phyloP scores from a whole-genome alignment of 2,113 vertebrate species.

The Poicephalus gulielmi region DNA sequence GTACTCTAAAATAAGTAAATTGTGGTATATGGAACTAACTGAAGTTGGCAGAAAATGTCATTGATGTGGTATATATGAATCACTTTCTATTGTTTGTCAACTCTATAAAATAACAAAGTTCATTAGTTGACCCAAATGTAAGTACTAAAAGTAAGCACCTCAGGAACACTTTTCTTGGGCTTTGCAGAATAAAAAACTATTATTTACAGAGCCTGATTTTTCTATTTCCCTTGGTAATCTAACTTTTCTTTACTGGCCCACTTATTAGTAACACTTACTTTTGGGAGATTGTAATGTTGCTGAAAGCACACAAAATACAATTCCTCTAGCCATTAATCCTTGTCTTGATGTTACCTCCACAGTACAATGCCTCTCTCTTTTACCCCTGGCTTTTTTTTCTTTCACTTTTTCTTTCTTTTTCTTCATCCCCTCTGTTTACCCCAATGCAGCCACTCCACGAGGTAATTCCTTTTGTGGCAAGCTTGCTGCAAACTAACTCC shows the following conservation, averaged over 20 bases:
- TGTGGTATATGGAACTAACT: background rate
- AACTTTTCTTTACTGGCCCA: background rate
- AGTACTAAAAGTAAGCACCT: background rate
- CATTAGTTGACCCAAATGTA: background rate
- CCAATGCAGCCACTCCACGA: slow-evolving; percentile 48
- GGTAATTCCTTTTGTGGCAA: slow-evolving; percentile 69
- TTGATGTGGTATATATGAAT: background rate
- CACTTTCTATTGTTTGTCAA: background rate
- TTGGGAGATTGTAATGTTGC: slow-evolving; percentile 9
- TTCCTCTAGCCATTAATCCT: slow-evolving; percentile 71
- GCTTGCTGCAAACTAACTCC: slow-evolving; percentile 46
- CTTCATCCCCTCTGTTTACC: slow-evolving; percentile 36
- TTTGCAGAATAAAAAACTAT: slow-evolving; percentile 21
- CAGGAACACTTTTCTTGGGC: background rate
- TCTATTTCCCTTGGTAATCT: slow-evolving; percentile 5
- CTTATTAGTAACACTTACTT: slow-evolving; percentile 58
- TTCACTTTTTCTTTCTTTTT: background rate
- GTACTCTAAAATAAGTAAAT: background rate
- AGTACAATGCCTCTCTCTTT: slow-evolving; percentile 68
- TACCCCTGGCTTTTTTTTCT: slow-evolving; percentile 15
- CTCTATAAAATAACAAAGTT: slow-evolving; percentile 3
- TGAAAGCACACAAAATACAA: slow-evolving; percentile 65
- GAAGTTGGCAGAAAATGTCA: background rate
- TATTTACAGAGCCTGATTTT: slow-evolving; percentile 6
- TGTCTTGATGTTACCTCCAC: slow-evolving; percentile 66